Evolutionary conservation across 2,888 invertebrate species (phyloP), one percentile per base, ranked within the genome.

Genomic region (Agrotis ipsilon): DNA sequence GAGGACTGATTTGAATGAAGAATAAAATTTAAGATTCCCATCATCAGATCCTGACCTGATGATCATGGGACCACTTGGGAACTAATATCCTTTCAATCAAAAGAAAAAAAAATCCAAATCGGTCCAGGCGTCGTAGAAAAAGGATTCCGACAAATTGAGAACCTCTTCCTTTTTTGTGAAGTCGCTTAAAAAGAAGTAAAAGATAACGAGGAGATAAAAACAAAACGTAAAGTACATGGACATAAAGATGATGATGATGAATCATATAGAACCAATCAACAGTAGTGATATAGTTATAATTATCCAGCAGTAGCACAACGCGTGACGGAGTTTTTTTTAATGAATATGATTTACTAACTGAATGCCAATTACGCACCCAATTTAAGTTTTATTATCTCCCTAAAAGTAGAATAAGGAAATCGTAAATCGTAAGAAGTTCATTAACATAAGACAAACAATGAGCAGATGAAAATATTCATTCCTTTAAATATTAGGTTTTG

Each of bases 401-500:
- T 68, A 24, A 48, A 55, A 52, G 43, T 67, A 54, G 67, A 52
- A 80, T 55, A 60, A 68, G 81, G 83, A 78, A 85, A 78, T 71
- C 51, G 46, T 85, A 69, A 80, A 73, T 67, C 52, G 57, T 61
- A 77, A 82, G 58, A 71, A 71, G 11, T 21, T 27, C 63, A 85
- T 80, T 81, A 71, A 16, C 73, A 76, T 72, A 68, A 65, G 24
- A 24, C 21, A 67, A 68, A 85, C 68, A 83, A 83, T 72, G 71
- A 51, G 18, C 6, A n/a, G 51, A 52, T 62, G 14, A 68, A 76
- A 68, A 65, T 49, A 54, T 0, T 27, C 24, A 65, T 58, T 69
- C 58, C 65, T 76, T 61, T n/a, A 60, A 48, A 13, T 24, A 59
- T 45, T 59, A 24, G 18, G 66, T 66, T 3, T 45, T 61, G 27